Conservation (phyloP, 2,797 vertebrate genomes). For the Tadarida brasiliensis region DNA sequence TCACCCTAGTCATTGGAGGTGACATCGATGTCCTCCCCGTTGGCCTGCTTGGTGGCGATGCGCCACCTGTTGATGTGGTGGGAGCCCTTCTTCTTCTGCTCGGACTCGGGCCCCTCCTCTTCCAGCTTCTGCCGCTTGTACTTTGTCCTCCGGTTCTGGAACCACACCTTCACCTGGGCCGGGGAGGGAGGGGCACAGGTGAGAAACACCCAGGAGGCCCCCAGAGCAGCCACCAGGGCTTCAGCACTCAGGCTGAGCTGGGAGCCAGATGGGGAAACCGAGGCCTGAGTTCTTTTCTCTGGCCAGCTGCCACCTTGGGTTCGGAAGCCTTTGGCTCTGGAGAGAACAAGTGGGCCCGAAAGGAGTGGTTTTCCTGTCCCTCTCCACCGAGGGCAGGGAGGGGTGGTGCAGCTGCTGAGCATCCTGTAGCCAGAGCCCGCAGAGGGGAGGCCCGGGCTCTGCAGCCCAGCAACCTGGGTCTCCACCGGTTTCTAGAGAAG, state of each 20-base stretch:
- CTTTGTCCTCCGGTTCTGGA: constrained; percentile 98
- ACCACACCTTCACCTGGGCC: constrained; percentile 98
- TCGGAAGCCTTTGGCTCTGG: neutral
- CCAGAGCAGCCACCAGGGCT: neutral
- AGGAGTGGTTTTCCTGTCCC: neutral
- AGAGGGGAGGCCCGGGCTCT: neutral
- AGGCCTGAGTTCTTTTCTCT: neutral
- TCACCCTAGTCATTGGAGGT: constrained; percentile 95
- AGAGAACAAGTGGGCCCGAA: neutral
- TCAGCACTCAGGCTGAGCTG: neutral
- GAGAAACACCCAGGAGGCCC: constrained; percentile 53
- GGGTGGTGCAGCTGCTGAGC: accelerated
- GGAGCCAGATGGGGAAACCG: neutral
- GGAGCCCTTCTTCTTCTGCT: constrained; percentile 99
- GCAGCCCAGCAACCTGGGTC: neutral
- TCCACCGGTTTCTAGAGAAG: neutral
- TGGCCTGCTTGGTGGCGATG: constrained; percentile 96
- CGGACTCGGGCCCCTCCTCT: constrained; percentile 96
- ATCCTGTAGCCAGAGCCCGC: neutral
- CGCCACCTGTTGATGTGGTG: constrained; percentile 99
- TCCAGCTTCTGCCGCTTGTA: constrained; percentile 99
- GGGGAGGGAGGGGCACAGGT: constrained; percentile 74
- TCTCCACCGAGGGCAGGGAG: neutral
- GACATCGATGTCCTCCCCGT: constrained; percentile 97
- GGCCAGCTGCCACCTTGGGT: neutral